Evolutionary conservation across 2,113 vertebrate species (phyloP), one percentile per base, ranked within the genome.

Genomic region (Fregata magnificens): DNA sequence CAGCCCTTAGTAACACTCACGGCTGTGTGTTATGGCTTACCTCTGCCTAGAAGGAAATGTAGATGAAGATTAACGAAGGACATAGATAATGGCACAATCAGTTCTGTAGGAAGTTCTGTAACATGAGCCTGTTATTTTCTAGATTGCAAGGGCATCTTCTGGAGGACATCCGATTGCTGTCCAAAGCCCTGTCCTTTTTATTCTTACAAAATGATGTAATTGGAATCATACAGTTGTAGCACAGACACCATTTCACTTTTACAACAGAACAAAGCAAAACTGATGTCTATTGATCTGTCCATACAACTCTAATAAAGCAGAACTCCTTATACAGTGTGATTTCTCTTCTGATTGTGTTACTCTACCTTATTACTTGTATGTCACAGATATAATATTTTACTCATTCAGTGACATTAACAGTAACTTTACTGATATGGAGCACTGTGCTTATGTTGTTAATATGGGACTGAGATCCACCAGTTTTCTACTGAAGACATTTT

Each of bases 231-330:
- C 28, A 26, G 31, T 73, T 61, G 34, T 63, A 80, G 28, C 63
- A 91, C 49, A 91, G 77, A 56, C 32, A 47, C 21, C 44, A 44
- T 76, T 94, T 94, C 13, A 29, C 50, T 94, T 90, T 78, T 71
- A 90, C n/a, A 70, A 52, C 42, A 76, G 66, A 96, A 72, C 63
- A 84, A 90, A 88, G 59, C 31, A 92, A 95, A 96, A 80, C 14
- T 50, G 34, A 90, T 82, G 53, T 47, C 17, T 44, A 93, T 94
- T 86, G 78, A 95, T 95, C 71, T 76, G 24, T 61, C 40, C 73
- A 59, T 52, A 71, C 50, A 90, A 50, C 29, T 82, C 76, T 79
- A 89, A 73, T 70, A 77, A 93, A 90, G 74, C 5, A 70, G 34
- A 95, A 40, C 59, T 66, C 73, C 61, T 91, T 63, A 56, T 32